These are phyloP conservation scores for Microctonus brassicae DNA, from an alignment of 2,888 invertebrate species.

Conservation along the genomic window DNA sequence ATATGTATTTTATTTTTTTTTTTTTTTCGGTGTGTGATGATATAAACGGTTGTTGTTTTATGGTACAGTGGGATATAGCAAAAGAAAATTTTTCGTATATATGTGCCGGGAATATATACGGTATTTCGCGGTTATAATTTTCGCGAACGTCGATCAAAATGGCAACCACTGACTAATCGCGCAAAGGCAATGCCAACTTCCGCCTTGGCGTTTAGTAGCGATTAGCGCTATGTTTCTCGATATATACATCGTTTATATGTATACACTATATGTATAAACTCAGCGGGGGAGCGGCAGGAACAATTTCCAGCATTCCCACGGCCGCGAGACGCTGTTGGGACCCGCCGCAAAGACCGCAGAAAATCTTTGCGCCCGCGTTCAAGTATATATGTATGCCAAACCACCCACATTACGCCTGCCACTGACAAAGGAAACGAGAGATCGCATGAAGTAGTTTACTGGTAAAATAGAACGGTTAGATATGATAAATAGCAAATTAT, in stretches of 20 bases:
- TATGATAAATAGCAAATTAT: neutral
- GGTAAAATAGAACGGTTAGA: neutral
- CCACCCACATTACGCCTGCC: slow-evolving; percentile 54
- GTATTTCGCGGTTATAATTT: slow-evolving; percentile 14
- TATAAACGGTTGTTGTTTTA: too few species aligned
- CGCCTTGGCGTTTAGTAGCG: slow-evolving; percentile 29
- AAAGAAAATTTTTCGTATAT: too few species aligned
- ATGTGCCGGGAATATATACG: neutral
- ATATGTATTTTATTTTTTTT: too few species aligned
- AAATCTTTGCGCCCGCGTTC: slow-evolving; percentile 28
- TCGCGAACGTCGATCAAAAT: slow-evolving; percentile 10
- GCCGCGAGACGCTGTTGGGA: slow-evolving; percentile 46
- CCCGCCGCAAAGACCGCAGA: slow-evolving; percentile 47
- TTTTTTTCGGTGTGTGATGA: too few species aligned
- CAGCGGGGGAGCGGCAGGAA: slow-evolving; percentile 32
- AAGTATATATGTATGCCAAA: slow-evolving; percentile 38
- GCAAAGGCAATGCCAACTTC: slow-evolving; percentile 21
- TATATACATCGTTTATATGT: slow-evolving; percentile 20
- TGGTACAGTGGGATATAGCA: too few species aligned
- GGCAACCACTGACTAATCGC: slow-evolving; percentile 19
- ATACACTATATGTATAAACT: slow-evolving; percentile 18
- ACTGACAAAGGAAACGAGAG: slow-evolving; percentile 33
- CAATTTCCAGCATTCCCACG: slow-evolving; percentile 57
- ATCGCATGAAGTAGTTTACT: neutral
- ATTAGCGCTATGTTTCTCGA: slow-evolving; percentile 21